phyloP scores from a whole-genome alignment of 2,797 vertebrate species.

The Gambusia yucatana region DNA sequence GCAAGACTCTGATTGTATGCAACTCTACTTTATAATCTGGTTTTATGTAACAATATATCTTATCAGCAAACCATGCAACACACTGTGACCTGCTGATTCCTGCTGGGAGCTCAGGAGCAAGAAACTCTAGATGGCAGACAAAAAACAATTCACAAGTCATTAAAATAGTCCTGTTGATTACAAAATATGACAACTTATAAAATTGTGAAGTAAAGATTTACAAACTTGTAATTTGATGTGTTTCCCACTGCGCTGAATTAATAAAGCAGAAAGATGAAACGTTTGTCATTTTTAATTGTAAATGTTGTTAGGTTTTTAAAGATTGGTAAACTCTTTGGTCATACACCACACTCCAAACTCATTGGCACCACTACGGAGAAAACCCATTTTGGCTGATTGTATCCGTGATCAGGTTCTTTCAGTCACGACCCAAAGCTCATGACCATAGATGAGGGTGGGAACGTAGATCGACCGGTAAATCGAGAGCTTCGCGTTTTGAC shows the following conservation, averaged over 20 bases:
- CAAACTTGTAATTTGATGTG: neutral
- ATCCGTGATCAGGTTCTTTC: too few relatives aligned
- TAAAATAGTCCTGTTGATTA: neutral
- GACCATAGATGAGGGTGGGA: too few relatives aligned
- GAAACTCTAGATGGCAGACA: neutral
- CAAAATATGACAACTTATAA: neutral
- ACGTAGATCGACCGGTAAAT: too few relatives aligned
- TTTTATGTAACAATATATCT: neutral
- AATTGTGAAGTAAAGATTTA: neutral
- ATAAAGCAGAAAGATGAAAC: neutral
- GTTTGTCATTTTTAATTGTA: neutral
- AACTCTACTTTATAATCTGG: neutral
- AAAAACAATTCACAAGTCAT: neutral
- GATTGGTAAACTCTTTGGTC: neutral
- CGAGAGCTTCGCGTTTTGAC: too few relatives aligned
- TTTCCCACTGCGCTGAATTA: neutral
- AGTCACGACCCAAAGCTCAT: too few relatives aligned
- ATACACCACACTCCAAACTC: neutral
- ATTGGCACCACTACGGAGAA: too few relatives aligned
- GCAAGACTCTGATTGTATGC: neutral
- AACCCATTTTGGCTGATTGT: too few relatives aligned
- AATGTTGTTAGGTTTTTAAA: neutral
- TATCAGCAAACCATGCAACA: constrained; percentile 34
- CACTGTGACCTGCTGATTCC: constrained; percentile 70
- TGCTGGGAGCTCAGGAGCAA: neutral